Evolutionary conservation across 2,888 invertebrate species (phyloP), one percentile per base, ranked within the genome.

Genomic region (Eupithecia dodoneata): DNA sequence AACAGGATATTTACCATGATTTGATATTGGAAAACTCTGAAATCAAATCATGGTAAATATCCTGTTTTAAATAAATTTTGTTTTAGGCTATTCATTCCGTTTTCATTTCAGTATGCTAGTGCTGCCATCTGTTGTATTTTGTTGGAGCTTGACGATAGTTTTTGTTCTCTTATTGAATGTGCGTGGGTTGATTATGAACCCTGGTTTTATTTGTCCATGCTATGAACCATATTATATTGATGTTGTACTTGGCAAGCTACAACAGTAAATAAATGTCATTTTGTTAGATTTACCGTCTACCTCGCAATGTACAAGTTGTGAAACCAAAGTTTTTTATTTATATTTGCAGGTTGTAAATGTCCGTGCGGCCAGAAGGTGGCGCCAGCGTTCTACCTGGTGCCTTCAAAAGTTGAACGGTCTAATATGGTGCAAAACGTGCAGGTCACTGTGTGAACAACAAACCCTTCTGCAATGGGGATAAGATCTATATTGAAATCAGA

Each of bases 301-400:
- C 9, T 18, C n/a, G n/a, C n/a, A 55, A 18, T 59, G 59, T 30
- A 30, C 1, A 30, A 30, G 30, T 30, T 30, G 30, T 30, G 30
- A 30, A 30, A 30, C 30, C 30, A 30, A 30, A 30, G 30, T 30
- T 66, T 15, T 52, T 2, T 13, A 15, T 30, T 12, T 63, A 30
- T 30, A 18, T 73, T 73, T 47, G 63, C 94, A 96, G 98, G 98
- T 75, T 98, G 98, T 85, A 97, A 97, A 85, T 99, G 99, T 90
- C 98, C 98, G 0, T 99, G 99, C 91, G 98, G 98, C 0, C 97
- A 97, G 80, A 98, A 98, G 92, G 97, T 98, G 78, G 97, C 98
- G 15, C 98, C 98, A 0, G 98, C 98, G 44, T 99, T 99, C 95
- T 99, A 99, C 93, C 95, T 99, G 84, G 97, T 98, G 85, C 98